These are phyloP conservation scores for Drosophila kanapiae DNA, from an alignment of 1,140 invertebrate genomes.

Conservation along the genomic window DNA sequence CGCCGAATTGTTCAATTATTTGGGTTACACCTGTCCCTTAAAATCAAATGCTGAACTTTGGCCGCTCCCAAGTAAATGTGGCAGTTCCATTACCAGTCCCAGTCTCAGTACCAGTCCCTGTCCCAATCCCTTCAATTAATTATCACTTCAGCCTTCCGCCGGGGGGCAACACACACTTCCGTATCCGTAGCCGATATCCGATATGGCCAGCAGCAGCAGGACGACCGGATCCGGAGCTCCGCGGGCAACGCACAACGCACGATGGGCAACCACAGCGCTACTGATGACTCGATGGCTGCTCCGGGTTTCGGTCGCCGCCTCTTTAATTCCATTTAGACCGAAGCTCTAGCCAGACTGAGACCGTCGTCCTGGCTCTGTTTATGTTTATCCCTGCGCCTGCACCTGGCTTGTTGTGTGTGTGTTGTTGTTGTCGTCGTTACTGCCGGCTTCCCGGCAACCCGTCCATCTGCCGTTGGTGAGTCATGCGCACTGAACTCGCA, in stretches of 20 bases:
- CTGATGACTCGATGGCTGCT: slow-evolving; percentile 66
- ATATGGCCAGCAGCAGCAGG: slow-evolving; percentile 12
- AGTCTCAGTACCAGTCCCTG: background rate
- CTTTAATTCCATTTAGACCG: slow-evolving; percentile 71
- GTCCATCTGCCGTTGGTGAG: slow-evolving; percentile 52
- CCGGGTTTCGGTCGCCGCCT: slow-evolving; percentile 35
- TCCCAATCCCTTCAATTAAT: slow-evolving; percentile 43
- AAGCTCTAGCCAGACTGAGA: slow-evolving; percentile 37
- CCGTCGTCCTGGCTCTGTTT: slow-evolving; percentile 71
- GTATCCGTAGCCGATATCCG: slow-evolving; percentile 22
- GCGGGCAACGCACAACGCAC: slow-evolving; percentile 52
- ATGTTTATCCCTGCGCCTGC: slow-evolving; percentile 75
- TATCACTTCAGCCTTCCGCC: slow-evolving; percentile 34
- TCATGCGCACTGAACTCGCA: slow-evolving; percentile 52
- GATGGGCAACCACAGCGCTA: slow-evolving; percentile 57
- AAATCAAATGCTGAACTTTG: slow-evolving; percentile 26
- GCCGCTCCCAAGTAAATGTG: background rate
- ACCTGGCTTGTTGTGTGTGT: slow-evolving; percentile 29
- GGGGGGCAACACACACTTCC: slow-evolving; percentile 33
- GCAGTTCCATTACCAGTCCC: background rate
- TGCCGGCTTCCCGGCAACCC: slow-evolving; percentile 70
- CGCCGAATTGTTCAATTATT: slow-evolving; percentile 69
- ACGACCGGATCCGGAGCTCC: slow-evolving; percentile 37
- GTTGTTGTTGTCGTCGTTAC: slow-evolving; percentile 56
- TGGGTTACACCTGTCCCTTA: slow-evolving; percentile 11